Conservation (phyloP, 2,888 invertebrate species). For the Pseudoips prasinana region DNA sequence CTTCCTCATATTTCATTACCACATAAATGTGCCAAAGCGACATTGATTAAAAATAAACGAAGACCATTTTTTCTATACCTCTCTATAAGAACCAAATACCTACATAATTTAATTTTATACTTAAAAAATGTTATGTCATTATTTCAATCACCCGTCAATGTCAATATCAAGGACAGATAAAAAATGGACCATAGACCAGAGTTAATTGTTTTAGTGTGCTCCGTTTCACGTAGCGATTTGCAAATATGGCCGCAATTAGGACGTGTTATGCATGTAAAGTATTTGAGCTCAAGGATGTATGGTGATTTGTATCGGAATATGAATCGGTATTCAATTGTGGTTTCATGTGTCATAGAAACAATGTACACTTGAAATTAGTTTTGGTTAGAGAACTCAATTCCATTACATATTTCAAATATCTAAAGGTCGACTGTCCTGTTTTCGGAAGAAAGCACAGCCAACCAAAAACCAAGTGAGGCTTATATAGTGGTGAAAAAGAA, state of each 20-base stretch:
- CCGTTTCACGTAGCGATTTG: conserved; percentile 6
- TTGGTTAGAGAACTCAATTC: too few species aligned
- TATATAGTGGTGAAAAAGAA: too few species aligned
- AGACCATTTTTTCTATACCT: too few species aligned
- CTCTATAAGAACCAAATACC: background rate
- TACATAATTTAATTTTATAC: conserved; percentile 7
- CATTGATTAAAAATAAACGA: too few species aligned
- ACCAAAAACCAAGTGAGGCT: too few species aligned
- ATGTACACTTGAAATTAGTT: background rate
- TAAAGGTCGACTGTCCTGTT: too few species aligned
- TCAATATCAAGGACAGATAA: conserved; percentile 32
- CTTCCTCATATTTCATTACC: background rate
- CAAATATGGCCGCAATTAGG: conserved; percentile 13
- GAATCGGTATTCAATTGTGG: too few species aligned
- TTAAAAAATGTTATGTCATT: conserved; percentile 15
- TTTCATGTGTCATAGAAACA: too few species aligned
- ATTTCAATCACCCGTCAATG: conserved; percentile 28
- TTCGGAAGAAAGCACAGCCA: too few species aligned
- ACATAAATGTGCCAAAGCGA: too few species aligned
- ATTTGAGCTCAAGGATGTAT: conserved; percentile 3
- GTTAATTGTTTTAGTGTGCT: conserved; percentile 19
- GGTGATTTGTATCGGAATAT: conserved; percentile 3
- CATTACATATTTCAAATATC: too few species aligned
- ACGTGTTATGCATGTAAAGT: conserved; percentile 10
- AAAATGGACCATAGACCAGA: conserved; percentile 24